Evolutionary conservation across 2,113 vertebrate species (phyloP).

Genomic region (Mixornis gularis): DNA sequence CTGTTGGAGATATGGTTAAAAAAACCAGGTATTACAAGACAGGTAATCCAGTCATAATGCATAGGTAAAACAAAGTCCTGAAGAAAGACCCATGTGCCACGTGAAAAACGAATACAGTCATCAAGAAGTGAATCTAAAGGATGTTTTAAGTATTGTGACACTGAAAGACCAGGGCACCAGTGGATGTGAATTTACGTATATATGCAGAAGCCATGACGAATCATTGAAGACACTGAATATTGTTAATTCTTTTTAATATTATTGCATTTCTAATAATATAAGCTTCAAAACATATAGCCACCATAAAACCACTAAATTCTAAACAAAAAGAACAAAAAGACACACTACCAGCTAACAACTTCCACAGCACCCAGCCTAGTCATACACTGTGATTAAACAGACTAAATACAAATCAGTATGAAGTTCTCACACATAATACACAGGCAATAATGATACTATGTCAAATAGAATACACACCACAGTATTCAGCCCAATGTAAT

Average conservation of each 20-base stretch:
- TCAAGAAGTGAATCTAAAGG: neutral
- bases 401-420: neutral
- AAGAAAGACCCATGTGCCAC: neutral
- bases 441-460: neutral
- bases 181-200: accelerated
- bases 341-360: neutral
- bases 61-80: neutral
- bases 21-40: neutral
- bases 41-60: neutral
- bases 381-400: neutral
- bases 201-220: neutral
- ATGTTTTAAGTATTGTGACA: neutral
- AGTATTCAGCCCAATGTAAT: neutral
- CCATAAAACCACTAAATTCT: neutral
- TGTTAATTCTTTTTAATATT: neutral
- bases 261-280: neutral
- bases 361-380: neutral
- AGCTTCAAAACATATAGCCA: neutral
- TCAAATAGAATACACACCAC: neutral
- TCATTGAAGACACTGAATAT: neutral
- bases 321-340: neutral
- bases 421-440: neutral
- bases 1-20: neutral
- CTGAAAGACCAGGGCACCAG: neutral
- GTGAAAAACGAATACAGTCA: neutral